Base-by-base conservation (phyloP, 2,888 invertebrate species). In the Athalia rosae region DNA sequence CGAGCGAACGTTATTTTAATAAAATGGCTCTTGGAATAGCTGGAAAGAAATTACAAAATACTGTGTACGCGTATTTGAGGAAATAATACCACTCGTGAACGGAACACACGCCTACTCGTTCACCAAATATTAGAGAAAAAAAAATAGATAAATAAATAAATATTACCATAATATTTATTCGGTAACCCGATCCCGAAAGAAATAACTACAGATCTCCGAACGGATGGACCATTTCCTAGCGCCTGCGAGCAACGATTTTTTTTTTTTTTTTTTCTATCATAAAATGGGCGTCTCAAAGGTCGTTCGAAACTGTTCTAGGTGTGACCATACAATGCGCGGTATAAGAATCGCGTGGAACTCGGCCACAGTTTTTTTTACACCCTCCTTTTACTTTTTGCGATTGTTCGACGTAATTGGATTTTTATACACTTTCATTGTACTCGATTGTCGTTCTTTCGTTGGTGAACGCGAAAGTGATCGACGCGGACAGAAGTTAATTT, bases 61-160 rank as follows among this genome's bases (percentile, higher is more conserved):
- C 15, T 47, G 41, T 64, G 9, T 13, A 47, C 47, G n/a, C 11
- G 63, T 13, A n/a, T 47, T n/a, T n/a, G n/a, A n/a, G n/a, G n/a
- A n/a, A n/a, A n/a, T n/a, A n/a, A n/a, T n/a, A n/a, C n/a, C n/a
- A n/a, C n/a, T n/a, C n/a, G 11, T 4, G 4, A 56, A 13, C 47
- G 45, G 45, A 13, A 28, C 58, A 58, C 50, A 41, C 84, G 80
- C 84, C 84, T 80, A 84, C 84, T 81, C 15, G 76, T 82, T 28
- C 81, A 80, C 83, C 84, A 84, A 84, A 84, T 84, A 84, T 84
- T 84, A 84, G 28, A 28, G 2, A 28, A 28, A 28, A 28, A 28
- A 28, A n/a, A n/a, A 28, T 28, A 28, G 2, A 28, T 28, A 28
- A 28, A 2, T 28, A 28, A 80, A 84, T 83, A 81, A 84, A 84